These are phyloP conservation scores for Sinodicranocentrus sp. DNA, from an alignment of 2,888 invertebrate genomes.

Conservation along the genomic window DNA sequence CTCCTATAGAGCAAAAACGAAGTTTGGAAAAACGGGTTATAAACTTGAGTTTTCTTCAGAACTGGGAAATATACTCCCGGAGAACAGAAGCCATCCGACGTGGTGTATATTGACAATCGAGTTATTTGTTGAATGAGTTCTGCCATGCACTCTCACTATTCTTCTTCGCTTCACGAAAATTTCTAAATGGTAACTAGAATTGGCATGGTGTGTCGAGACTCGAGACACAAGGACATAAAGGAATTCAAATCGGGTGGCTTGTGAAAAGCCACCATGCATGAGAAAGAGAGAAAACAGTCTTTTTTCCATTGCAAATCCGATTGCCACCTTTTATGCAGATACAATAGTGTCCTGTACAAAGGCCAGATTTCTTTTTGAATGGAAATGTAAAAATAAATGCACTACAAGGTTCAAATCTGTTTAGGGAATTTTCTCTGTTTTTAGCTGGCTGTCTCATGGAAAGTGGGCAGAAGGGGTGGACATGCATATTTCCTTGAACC, in stretches of 20 bases:
- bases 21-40: too few species aligned
- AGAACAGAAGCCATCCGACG: background rate
- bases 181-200: too few species aligned
- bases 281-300: background rate
- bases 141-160: background rate
- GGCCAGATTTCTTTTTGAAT: background rate
- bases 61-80: background rate
- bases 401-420: too few species aligned
- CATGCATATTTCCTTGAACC: background rate
- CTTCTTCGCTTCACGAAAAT: too few species aligned
- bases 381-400: background rate
- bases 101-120: background rate
- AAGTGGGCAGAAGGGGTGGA: background rate
- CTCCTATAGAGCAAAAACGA: too few species aligned
- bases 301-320: conserved; percentile 48
- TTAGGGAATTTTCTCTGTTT: background rate
- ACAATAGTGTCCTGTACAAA: background rate
- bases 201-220: too few species aligned
- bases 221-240: too few species aligned
- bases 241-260: background rate
- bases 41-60: too few species aligned
- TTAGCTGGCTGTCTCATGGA: background rate
- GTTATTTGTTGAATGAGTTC: background rate
- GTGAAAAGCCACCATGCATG: background rate
- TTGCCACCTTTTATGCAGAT: conserved; percentile 31